Base-by-base conservation (phyloP, 2,888 invertebrate genomes). In the Lordiphosa fenestrarum region DNA sequence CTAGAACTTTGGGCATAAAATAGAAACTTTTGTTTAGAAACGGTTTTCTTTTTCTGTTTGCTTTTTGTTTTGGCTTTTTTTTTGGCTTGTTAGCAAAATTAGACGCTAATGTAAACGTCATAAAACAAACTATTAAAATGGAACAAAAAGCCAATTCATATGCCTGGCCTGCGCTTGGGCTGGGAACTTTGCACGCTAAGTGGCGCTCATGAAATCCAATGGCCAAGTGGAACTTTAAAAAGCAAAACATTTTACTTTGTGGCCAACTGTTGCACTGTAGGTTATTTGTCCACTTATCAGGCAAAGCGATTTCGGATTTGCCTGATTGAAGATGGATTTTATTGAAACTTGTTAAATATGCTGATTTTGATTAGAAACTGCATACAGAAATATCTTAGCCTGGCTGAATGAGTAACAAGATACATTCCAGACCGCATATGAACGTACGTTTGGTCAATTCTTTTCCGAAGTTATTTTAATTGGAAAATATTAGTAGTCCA, bases 31-130 rank as follows among this genome's bases (percentile, higher is more conserved):
- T 78, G 77, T 78, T 83, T 71, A 51, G 40, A 49, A 51, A 23
- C 44, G 9, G 15, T 23, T 51, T 64, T 48, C 48, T 53, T 21
- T 36, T 37, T 15, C 36, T 35, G 47, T 39, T 53, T 41, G 56
- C 25, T 46, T 40, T 15, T 15, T 15, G 1, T 15, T 51, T 13
- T 39, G 9, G 9, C 38, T 46, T 38, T 30, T 41, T 42, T 55
- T 46, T 58, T 38, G 66, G 47, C 85, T 80, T 84, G 81, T 85
- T 80, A 73, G 71, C 85, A 59, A 84, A 81, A 85, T 85, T 70
- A 84, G 82, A 84, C 84, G 80, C 85, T 85, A 85, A 85, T 85
- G 85, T 84, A 84, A 85, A 81, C 60, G 81, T 77, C 82, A 73
- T 85, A 81, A 80, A 85, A 73, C 73, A 81, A 80, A 85, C 85